Evolutionary conservation across 1,140 invertebrate genomes (phyloP), one percentile per base, ranked within the genome.

Genomic region (Trachymyrmex septentrionalis): DNA sequence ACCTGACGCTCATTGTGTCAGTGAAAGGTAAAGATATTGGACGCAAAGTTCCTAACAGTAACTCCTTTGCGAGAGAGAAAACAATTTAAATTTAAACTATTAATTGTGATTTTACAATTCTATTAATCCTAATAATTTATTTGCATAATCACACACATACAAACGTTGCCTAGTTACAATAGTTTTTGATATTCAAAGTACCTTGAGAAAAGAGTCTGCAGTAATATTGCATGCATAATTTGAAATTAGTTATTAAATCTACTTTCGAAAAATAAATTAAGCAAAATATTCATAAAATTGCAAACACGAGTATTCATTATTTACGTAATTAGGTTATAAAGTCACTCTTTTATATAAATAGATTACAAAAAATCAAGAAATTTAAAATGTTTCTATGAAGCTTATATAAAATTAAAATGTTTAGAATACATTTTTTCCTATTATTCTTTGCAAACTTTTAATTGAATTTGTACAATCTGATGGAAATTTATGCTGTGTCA

Each of bases 21-120:
- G 53, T 50, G 80, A 84, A 84, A 84, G 69, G 80, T 84, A 63
- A 73, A 73, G 69, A 73, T 16, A 81, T 73, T 73, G 1, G 27
- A 84, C 3, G 27, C 12, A 73, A 61, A 48, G 7, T 61, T 38
- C 34, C 50, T 10, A 38, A 30, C 34, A 21, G 7, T 72, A 27
- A 82, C 14, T 61, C 24, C 27, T 57, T 59, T 50, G 61, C n/a
- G 4, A 69, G 19, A 21, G 64, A 38, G 6, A 50, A 34, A 44
- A 4, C 16, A 5, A 67, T 53, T 6, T 6, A 67, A 27, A 57
- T 14, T 9, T 66, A 12, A 71, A 27, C n/a, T 59, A 14, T 30
- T 63, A 27, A 48, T 63, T 63, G 16, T 0, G 30, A 27, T 21
- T 21, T 44, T 63, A 78, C 24, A 61, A 34, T 44, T 12, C 44